Evolutionary conservation across 1,140 invertebrate species (phyloP).

Genomic region (Drosophila punjabiensis): DNA sequence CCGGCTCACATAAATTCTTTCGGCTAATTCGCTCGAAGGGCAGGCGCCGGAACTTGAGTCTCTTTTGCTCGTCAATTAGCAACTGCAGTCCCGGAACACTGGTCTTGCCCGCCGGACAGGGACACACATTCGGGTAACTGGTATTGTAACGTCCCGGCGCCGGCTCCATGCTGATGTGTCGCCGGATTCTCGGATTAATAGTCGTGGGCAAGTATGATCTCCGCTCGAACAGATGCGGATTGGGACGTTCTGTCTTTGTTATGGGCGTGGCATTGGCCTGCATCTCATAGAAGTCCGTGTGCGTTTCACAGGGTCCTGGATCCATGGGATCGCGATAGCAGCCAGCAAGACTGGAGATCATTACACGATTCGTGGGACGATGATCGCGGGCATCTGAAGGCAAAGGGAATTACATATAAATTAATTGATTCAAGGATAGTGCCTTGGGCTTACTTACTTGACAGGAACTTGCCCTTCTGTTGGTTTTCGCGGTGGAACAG

Average conservation of each 20-base stretch:
- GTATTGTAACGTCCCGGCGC: slow-evolving; percentile 68
- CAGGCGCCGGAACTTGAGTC: slow-evolving; percentile 66
- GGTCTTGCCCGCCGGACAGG: slow-evolving; percentile 47
- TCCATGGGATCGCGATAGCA: slow-evolving; percentile 67
- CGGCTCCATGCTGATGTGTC: slow-evolving; percentile 63
- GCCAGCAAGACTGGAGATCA: slow-evolving; percentile 35
- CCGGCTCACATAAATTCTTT: slow-evolving; percentile 52
- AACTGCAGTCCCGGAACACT: slow-evolving; percentile 48
- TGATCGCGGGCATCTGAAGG: slow-evolving; percentile 71
- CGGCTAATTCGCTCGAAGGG: slow-evolving; percentile 58
- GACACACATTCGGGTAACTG: slow-evolving; percentile 57
- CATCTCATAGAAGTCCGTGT: slow-evolving; percentile 30
- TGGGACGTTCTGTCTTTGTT: slow-evolving; percentile 12
- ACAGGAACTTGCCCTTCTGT: slow-evolving; percentile 70
- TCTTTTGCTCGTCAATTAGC: slow-evolving; percentile 66
- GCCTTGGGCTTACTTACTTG: slow-evolving; percentile 52
- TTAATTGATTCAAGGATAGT: neutral
- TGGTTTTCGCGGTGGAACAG: slow-evolving; percentile 51
- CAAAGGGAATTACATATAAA: neutral
- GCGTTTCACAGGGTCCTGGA: slow-evolving; percentile 62
- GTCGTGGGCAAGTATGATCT: slow-evolving; percentile 59
- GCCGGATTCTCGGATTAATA: slow-evolving; percentile 5
- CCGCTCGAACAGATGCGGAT: slow-evolving; percentile 69
- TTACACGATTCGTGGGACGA: slow-evolving; percentile 48
- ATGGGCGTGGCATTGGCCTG: slow-evolving; percentile 7